Evolutionary conservation across 2,113 vertebrate species (phyloP), one percentile per base, ranked within the genome.

Genomic region (Pollimyrus isidori): DNA sequence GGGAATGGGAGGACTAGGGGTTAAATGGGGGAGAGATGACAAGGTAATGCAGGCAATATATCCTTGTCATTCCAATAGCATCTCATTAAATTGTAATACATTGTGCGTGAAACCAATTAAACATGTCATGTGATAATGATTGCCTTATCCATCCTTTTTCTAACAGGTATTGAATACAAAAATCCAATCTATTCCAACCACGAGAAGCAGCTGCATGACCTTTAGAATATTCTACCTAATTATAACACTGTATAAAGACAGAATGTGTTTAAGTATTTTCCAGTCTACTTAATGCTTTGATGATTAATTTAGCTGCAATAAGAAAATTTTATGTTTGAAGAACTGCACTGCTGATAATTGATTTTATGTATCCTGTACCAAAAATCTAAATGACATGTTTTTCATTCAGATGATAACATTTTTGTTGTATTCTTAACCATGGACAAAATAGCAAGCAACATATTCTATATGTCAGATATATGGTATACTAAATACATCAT

Each of bases 131-230:
- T 52, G 48, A 48, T 49, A 85, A 49, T 45, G 19, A 11, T 35
- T n/a, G 26, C 49, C 48, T 73, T 80, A 50, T 21, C 0, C 73
- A n/a, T 49, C 89, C 76, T 91, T 62, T 91, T 23, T 58, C 21
- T 53, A 65, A 76, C 92, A 94, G 94, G 90, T 7, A n/a, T 21
- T 83, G 90, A 94, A 50, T 92, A 90, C 89, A 86, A 91, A 89
- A 96, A 96, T 86, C 95, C 95, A 0, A 93, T 95, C 90, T 95
- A 96, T 91, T 93, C 86, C 90, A 91, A 90, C 39, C 92, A 90
- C 89, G 45, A 26, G 3, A 91, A 93, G 2, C 53, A 65, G 9
- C 80, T 91, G 80, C 89, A 91, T 87, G 88, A 4, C 1, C 45
- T 84, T 21, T 94, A 93, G 90, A 90, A 5, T 26, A 46, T 15